phyloP scores from a whole-genome alignment of 35 echinoderm and acorn worm species.

The Amphiura filiformis region DNA sequence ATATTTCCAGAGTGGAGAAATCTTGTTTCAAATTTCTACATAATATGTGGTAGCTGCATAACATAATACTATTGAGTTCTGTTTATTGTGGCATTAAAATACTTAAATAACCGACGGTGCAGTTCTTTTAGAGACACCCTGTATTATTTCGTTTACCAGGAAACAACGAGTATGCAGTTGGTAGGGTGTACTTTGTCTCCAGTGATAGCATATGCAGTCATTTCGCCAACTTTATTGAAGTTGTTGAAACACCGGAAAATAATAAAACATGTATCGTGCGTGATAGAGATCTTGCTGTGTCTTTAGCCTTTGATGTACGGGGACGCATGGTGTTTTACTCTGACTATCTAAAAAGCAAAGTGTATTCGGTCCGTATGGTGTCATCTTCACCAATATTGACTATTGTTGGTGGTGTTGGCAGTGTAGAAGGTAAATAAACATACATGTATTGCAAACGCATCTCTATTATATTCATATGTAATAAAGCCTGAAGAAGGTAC shows the following conservation, averaged over 20 bases:
- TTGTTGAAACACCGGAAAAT: background rate
- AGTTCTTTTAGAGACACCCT: too few species aligned
- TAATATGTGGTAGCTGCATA: too few species aligned
- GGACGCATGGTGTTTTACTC: conserved; percentile 35
- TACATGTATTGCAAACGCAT: background rate
- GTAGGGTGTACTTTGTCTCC: conserved; percentile 2
- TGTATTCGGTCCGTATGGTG: background rate
- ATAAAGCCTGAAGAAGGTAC: too few species aligned
- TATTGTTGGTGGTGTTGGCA: conserved; percentile 36
- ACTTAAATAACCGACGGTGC: too few species aligned
- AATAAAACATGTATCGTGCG: background rate
- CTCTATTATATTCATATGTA: background rate
- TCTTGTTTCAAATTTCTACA: too few species aligned
- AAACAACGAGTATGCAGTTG: too few species aligned
- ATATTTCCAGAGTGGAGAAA: too few species aligned
- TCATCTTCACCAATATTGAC: background rate
- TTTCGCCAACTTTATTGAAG: background rate
- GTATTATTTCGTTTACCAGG: too few species aligned
- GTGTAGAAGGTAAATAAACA: conserved; percentile 49
- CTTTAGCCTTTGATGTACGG: background rate
- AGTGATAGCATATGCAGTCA: background rate
- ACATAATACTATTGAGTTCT: too few species aligned
- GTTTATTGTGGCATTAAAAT: too few species aligned
- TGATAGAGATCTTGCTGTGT: conserved; percentile 9
- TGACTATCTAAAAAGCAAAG: conserved; percentile 6